These are phyloP conservation scores for Pteromalus puparum DNA, from an alignment of 1,140 invertebrate species.

Conservation along the genomic window DNA sequence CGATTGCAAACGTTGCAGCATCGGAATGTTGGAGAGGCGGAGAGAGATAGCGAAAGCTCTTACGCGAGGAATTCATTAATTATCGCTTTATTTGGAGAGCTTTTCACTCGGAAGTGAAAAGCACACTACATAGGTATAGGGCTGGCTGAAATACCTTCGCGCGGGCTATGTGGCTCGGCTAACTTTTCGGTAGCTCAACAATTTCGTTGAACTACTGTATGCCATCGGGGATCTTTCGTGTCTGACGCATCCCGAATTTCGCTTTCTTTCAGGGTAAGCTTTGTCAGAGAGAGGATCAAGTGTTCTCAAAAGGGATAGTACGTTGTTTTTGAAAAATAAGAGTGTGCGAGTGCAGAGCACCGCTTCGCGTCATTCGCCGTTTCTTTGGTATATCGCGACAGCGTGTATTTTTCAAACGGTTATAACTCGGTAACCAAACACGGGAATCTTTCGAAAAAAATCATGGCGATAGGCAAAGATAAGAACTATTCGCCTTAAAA, in stretches of 20 bases:
- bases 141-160: background rate
- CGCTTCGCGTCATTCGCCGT: no score
- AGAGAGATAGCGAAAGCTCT: background rate
- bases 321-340: no score
- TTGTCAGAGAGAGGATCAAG: no score
- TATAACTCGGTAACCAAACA: no score
- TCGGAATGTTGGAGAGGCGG: background rate
- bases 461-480: no score
- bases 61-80: background rate
- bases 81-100: background rate
- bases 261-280: background rate
- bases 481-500: no score
- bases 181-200: background rate
- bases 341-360: no score
- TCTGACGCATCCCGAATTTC: background rate
- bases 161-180: no score
- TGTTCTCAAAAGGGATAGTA: no score
- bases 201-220: background rate
- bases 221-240: background rate
- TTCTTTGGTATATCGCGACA: no score
- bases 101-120: background rate
- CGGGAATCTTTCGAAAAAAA: no score
- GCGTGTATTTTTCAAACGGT: no score
- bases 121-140: background rate
- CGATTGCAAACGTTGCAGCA: background rate